Evolutionary conservation across 2,888 invertebrate species (phyloP).

Genomic region (Vannuccia rotundouncinata): DNA sequence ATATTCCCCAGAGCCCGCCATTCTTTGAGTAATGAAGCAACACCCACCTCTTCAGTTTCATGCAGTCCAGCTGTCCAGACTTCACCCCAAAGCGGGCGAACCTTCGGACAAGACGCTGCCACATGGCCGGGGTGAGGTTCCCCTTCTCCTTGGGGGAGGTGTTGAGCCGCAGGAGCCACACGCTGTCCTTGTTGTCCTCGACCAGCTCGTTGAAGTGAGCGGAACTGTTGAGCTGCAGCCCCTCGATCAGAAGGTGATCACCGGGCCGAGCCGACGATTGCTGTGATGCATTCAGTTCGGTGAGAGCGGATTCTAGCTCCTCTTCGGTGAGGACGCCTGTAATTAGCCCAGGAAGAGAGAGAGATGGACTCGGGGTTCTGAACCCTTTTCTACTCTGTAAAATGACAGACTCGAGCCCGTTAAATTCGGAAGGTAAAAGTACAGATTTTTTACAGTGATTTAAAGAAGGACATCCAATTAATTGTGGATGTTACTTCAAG

Average conservation of each 20-base stretch:
- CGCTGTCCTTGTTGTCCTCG: conserved; percentile 60
- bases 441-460: no score
- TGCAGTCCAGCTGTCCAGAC: conserved; percentile 6
- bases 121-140: background rate
- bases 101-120: background rate
- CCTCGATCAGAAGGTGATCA: conserved; percentile 54
- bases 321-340: background rate
- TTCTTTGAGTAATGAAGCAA: no score
- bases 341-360: no score
- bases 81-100: background rate
- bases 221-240: conserved; percentile 42
- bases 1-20: no score
- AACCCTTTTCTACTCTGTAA: no score
- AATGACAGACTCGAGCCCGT: no score
- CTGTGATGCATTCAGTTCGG: conserved; percentile 27
- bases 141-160: background rate
- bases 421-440: no score
- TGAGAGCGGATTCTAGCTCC: background rate
- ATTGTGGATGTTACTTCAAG: no score
- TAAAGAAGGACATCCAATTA: no score
- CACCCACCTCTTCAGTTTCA: background rate
- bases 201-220: conserved; percentile 58
- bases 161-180: conserved; percentile 54
- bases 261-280: conserved; percentile 42
- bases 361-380: no score